Conservation (phyloP, 2,888 invertebrate genomes). For the Nemurella pictetii region DNA sequence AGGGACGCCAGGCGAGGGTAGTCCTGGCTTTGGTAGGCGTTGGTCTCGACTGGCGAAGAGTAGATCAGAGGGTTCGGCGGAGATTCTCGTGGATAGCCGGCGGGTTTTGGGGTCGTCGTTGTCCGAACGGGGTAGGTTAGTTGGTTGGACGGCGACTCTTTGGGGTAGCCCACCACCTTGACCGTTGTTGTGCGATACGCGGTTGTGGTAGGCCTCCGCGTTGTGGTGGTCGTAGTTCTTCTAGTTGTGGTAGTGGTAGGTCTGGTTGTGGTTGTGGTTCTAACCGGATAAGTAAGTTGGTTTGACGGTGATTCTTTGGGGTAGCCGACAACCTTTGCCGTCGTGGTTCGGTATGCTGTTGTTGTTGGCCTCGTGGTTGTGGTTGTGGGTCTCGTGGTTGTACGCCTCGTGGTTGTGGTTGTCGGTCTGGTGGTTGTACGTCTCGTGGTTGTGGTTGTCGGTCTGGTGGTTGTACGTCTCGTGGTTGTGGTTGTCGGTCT, state of each 20-base stretch:
- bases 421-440: too few relatives aligned
- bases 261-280: not conserved
- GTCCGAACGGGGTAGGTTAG: constrained; percentile 22
- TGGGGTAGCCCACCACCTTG: not conserved
- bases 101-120: not conserved
- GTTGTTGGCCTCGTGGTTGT: constrained; percentile 4
- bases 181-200: not conserved
- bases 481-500: not conserved
- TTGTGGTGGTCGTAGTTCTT: constrained; percentile 8
- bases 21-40: not conserved
- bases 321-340: constrained; percentile 13
- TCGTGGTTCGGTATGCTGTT: not conserved
- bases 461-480: not conserved
- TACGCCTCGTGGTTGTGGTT: not conserved
- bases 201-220: not conserved
- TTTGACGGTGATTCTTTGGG: not conserved
- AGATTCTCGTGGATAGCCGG: constrained; percentile 17
- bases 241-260: constrained; percentile 2
- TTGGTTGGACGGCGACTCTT: constrained; percentile 18
- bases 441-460: not conserved
- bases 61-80: constrained; percentile 6
- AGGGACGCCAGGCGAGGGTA: too few relatives aligned
- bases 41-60: not conserved
- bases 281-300: constrained; percentile 26
- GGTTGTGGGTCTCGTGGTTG: not conserved